Conservation (phyloP, 1,140 invertebrate genomes). For the Drosophila paulistorum region DNA sequence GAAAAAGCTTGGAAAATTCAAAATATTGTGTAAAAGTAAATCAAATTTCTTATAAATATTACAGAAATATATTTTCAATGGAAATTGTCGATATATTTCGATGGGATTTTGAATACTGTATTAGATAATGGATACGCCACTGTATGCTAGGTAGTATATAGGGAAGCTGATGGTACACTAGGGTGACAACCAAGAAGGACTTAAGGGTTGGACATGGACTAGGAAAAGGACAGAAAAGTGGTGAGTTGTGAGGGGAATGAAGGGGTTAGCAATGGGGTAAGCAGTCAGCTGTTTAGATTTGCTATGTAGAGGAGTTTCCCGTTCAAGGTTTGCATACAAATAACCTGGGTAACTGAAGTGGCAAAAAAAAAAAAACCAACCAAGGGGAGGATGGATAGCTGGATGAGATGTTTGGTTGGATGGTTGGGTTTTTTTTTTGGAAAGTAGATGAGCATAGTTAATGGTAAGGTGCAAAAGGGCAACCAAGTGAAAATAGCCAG, state of each 20-base stretch:
- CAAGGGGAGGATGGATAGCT: slow-evolving; percentile 2
- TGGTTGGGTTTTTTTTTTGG: slow-evolving; percentile 1
- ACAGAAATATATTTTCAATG: no score
- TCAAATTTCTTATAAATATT: no score
- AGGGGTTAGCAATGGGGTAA: slow-evolving; percentile 15
- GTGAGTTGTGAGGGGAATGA: neutral
- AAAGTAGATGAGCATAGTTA: slow-evolving; percentile 21
- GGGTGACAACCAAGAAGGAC: slow-evolving; percentile 9
- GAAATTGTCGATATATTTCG: no score
- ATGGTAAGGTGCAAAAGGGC: slow-evolving; percentile 32
- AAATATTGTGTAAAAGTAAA: no score
- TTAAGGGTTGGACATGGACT: slow-evolving; percentile 5
- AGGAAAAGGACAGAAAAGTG: neutral
- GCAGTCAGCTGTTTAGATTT: slow-evolving; percentile 23
- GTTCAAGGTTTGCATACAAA: slow-evolving; percentile 54
- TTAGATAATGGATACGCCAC: neutral
- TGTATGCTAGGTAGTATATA: slow-evolving; percentile 1
- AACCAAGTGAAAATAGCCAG: slow-evolving; percentile 59
- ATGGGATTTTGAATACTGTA: no score
- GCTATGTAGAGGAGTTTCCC: slow-evolving; percentile 15
- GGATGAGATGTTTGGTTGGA: neutral
- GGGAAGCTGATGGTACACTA: slow-evolving; percentile 33
- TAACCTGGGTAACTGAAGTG: slow-evolving; percentile 32
- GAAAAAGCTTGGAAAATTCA: no score
- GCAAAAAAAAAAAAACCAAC: slow-evolving; percentile 10